These are phyloP conservation scores for Tethea ocularis DNA, from an alignment of 2,888 invertebrate genomes.

Conservation along the genomic window DNA sequence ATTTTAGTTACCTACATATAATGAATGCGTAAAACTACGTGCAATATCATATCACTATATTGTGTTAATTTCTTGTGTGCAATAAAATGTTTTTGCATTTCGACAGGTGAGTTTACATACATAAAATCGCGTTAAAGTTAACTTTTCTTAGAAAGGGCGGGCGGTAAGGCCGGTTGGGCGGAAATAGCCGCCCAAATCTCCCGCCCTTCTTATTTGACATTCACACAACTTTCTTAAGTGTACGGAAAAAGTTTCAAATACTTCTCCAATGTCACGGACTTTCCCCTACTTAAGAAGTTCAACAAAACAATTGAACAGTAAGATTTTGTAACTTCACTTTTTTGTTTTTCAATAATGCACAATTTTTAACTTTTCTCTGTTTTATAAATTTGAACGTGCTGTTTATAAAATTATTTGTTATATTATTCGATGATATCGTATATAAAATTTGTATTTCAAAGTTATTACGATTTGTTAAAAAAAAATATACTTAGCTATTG, in stretches of 20 bases:
- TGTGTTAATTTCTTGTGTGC: background rate
- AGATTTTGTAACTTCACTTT: background rate
- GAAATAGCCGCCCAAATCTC: conserved; percentile 65
- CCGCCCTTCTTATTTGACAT: conserved; percentile 77
- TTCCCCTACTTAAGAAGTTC: conserved; percentile 54
- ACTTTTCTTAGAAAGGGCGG: conserved; percentile 68
- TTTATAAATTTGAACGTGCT: background rate
- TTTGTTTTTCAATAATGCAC: background rate
- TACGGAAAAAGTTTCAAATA: conserved; percentile 70
- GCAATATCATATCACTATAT: too few species aligned
- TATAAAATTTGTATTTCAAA: too few species aligned
- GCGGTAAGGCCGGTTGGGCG: conserved; percentile 55
- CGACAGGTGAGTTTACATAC: too few species aligned
- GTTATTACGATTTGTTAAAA: too few species aligned
- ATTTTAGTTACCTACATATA: too few species aligned
- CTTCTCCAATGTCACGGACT: conserved; percentile 68
- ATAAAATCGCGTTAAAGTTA: conserved; percentile 50
- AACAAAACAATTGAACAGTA: background rate
- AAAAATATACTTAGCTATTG: too few species aligned
- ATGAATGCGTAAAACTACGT: too few species aligned
- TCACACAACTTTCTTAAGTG: conserved; percentile 67
- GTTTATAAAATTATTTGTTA: too few species aligned
- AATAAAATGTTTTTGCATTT: background rate
- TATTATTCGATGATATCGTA: too few species aligned
- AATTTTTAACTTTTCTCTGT: background rate